These are phyloP conservation scores for Promerops cafer DNA, from an alignment of 2,113 vertebrate species.

Conservation along the genomic window DNA sequence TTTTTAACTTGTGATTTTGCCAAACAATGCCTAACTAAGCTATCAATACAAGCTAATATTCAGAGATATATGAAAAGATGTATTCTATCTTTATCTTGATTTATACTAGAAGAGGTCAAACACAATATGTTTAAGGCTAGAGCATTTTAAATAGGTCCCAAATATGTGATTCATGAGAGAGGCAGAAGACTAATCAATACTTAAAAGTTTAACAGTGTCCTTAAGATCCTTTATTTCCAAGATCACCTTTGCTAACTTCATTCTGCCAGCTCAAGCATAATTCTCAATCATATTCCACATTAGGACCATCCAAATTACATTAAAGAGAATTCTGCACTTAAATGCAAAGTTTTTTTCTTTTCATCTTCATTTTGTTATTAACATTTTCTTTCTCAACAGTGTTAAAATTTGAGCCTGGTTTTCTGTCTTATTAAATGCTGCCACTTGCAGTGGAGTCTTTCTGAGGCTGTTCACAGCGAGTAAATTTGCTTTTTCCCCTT, in stretches of 20 bases:
- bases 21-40: neutral
- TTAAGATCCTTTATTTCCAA: neutral
- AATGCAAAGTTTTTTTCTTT: neutral
- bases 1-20: neutral
- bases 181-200: neutral
- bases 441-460: conserved; percentile 76
- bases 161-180: neutral
- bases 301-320: neutral
- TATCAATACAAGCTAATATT: neutral
- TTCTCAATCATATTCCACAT: neutral
- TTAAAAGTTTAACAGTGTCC: neutral
- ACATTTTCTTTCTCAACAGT: conserved; percentile 77
- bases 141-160: neutral
- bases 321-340: neutral
- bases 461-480: conserved; percentile 65
- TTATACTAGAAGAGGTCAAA: neutral
- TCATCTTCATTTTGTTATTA: conserved; percentile 66
- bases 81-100: neutral
- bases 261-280: neutral
- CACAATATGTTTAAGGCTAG: neutral
- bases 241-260: neutral
- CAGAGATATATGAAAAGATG: neutral
- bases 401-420: conserved; percentile 61
- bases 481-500: conserved; percentile 63
- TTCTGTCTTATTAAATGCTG: conserved; percentile 43